A percentile compares a stretch with the other conserved stretches of the same genome.
phyloP scores from a whole-genome alignment of 2,113 vertebrate genomes.

The Vombatus ursinus region DNA sequence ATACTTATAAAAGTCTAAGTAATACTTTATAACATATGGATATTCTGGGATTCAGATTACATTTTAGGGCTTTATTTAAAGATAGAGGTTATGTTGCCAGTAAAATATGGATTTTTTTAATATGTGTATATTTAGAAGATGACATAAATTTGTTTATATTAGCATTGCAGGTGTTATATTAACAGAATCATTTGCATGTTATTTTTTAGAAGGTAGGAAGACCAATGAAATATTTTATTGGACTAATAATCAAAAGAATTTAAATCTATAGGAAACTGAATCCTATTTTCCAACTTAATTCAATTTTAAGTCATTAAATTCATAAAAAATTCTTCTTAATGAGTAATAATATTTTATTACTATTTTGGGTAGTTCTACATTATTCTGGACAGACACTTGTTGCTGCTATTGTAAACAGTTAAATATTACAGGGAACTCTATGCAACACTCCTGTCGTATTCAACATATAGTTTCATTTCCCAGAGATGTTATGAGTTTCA shows the following conservation, averaged over 20 bases:
- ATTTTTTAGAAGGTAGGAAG: background rate
- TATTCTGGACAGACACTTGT: background rate
- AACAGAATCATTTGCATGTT: background rate
- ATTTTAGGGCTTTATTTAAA: constrained; percentile 1
- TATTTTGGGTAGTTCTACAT: background rate
- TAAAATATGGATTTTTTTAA: background rate
- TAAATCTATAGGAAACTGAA: background rate
- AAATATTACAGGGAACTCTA: background rate
- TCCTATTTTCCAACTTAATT: background rate
- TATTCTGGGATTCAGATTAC: background rate
- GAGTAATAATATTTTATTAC: background rate
- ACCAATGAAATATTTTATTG: background rate
- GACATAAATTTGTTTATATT: background rate
- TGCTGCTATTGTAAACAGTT: background rate
- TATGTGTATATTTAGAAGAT: background rate
- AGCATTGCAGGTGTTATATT: background rate
- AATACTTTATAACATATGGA: background rate
- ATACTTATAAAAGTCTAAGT: background rate
- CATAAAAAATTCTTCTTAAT: background rate
- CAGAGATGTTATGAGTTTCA: background rate
- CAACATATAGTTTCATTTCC: background rate
- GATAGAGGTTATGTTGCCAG: background rate
- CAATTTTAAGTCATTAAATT: background rate
- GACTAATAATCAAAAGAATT: background rate
- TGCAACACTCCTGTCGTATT: background rate